Percentiles rank a stretch among this genome's conserved stretches.
Conservation (phyloP, 2,113 vertebrate species). For the Heterocephalus glaber region DNA sequence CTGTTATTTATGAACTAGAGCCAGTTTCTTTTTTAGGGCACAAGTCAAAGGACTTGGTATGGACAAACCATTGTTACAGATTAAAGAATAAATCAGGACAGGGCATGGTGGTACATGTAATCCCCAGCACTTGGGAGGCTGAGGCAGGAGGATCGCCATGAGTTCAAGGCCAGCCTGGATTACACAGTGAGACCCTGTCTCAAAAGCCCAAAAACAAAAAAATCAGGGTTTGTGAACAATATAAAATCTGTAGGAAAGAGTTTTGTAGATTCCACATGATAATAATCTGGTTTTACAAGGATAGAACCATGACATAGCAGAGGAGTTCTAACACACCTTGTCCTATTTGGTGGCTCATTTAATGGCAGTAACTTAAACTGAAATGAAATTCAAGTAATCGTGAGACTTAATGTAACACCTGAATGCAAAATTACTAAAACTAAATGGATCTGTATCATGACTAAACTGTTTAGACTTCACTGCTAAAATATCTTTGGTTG, state of each 20-base stretch:
- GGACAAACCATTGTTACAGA: not conserved
- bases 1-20: not conserved
- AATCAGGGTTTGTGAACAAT: not conserved
- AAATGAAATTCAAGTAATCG: not conserved
- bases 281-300: not conserved
- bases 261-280: not conserved
- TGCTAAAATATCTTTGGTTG: not conserved
- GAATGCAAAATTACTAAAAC: constrained; percentile 16
- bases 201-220: not conserved
- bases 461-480: not conserved
- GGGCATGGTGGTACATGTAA: not conserved
- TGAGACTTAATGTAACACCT: not conserved
- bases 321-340: not conserved
- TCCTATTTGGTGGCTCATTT: not conserved
- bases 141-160: not conserved
- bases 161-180: not conserved
- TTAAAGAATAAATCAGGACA: not conserved
- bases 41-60: constrained; percentile 24
- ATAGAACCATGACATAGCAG: not conserved
- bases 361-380: constrained; percentile 18
- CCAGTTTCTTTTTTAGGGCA: not conserved
- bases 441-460: not conserved
- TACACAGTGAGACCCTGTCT: not conserved
- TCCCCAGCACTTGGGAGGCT: not conserved
- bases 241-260: not conserved